These are phyloP conservation scores for Eucidaris tribuloides DNA, from an alignment of 35 echinoderm and acorn worm species.

Conservation along the genomic window DNA sequence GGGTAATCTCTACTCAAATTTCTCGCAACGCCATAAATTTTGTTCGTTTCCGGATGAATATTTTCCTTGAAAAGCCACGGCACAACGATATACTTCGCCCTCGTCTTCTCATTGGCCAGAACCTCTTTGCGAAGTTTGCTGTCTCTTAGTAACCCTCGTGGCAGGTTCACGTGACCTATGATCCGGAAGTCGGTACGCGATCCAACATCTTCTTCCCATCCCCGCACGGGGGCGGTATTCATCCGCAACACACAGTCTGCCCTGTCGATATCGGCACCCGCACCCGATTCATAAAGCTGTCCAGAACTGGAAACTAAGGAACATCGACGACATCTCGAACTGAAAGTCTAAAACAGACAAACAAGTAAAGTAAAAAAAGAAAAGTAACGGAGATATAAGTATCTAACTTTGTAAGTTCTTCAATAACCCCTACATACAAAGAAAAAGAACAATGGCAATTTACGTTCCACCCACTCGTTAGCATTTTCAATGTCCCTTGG, in stretches of 20 bases:
- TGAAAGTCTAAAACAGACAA: not conserved
- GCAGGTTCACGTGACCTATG: constrained; percentile 45
- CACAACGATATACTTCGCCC: constrained; percentile 50
- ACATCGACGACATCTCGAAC: constrained; percentile 39
- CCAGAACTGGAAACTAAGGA: constrained; percentile 71
- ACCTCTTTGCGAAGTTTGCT: constrained; percentile 23
- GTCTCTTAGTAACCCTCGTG: not conserved
- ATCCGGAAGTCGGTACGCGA: constrained; percentile 59
- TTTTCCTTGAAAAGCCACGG: constrained; percentile 56
- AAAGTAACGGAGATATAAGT: no score
- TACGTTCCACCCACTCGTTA: no score
- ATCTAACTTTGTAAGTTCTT: no score
- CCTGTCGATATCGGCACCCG: constrained; percentile 70
- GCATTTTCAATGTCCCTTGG: no score
- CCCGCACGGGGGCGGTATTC: constrained; percentile 67
- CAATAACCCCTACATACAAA: no score
- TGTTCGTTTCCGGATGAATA: constrained; percentile 15
- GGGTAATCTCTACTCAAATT: constrained; percentile 37
- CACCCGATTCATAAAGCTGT: constrained; percentile 50
- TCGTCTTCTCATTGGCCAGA: constrained; percentile 5
- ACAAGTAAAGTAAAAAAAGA: no score
- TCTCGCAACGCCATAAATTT: constrained; percentile 2
- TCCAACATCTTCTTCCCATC: constrained; percentile 66
- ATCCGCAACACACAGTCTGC: constrained; percentile 84
- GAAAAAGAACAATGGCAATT: no score